A percentile compares a stretch with the other conserved stretches of the same genome.
Evolutionary conservation across 1,140 invertebrate species (phyloP).

Genomic region (Drosophila lini): DNA sequence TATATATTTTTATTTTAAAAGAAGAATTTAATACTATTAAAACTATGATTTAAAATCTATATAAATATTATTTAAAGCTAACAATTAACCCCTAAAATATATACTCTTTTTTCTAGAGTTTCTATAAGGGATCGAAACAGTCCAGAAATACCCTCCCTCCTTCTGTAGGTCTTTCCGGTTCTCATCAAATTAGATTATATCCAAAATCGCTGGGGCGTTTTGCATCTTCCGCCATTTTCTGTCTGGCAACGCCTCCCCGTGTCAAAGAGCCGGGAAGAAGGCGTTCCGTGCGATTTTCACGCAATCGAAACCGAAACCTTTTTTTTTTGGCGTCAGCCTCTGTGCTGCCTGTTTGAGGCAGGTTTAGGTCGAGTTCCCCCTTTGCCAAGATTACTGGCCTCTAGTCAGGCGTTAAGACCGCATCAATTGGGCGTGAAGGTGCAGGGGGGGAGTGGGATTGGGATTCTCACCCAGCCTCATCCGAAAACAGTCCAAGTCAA

Average conservation of each 20-base stretch:
- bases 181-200: conserved; percentile 66
- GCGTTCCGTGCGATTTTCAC: conserved; percentile 59
- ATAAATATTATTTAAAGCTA: not conserved
- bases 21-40: not conserved
- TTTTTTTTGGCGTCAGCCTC: conserved; percentile 6
- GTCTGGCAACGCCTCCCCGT: conserved; percentile 62
- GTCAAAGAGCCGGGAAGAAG: conserved; percentile 74
- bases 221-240: conserved; percentile 71
- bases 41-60: not conserved
- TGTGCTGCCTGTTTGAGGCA: conserved; percentile 45
- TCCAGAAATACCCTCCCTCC: not conserved
- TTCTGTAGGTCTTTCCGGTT: not conserved
- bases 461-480: not conserved
- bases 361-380: conserved; percentile 9
- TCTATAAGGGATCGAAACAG: not conserved
- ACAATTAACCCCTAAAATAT: too few species aligned
- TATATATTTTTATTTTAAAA: too few species aligned
- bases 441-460: not conserved
- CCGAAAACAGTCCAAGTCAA: conserved; percentile 34
- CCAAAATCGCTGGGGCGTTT: conserved; percentile 38
- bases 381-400: conserved; percentile 12
- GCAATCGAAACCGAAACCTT: conserved; percentile 69
- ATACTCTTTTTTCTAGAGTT: too few species aligned
- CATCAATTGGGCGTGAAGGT: conserved; percentile 82
- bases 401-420: conserved; percentile 78